Percentiles rank a stretch among this genome's conserved stretches.
Evolutionary conservation across 2,113 vertebrate genomes (phyloP).

Genomic region (Ctenomys sociabilis): DNA sequence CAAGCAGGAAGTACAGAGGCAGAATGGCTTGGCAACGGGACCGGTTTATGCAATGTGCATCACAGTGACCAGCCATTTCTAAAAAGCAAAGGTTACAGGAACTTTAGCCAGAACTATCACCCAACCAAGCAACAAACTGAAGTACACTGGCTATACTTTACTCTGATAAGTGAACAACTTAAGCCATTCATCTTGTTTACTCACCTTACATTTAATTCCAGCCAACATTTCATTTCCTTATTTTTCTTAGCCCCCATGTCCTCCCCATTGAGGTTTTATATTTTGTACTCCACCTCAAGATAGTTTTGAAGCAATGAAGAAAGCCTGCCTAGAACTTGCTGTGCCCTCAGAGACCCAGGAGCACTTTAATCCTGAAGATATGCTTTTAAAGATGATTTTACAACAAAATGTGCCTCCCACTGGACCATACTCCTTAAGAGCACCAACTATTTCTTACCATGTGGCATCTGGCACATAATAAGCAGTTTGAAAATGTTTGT

Average conservation of each 20-base stretch:
- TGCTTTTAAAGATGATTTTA: neutral
- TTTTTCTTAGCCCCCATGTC: neutral
- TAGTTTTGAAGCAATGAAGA: neutral
- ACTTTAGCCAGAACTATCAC: too few relatives aligned
- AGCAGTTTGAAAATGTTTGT: constrained; percentile 24
- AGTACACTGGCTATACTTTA: neutral
- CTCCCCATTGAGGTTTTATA: neutral
- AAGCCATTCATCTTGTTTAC: neutral
- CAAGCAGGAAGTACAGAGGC: too few relatives aligned
- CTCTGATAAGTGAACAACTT: neutral
- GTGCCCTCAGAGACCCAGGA: neutral
- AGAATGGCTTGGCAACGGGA: too few relatives aligned
- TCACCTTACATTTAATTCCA: neutral
- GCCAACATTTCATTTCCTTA: neutral
- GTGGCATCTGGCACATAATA: neutral
- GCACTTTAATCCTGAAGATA: neutral
- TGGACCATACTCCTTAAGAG: neutral
- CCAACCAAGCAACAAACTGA: too few relatives aligned
- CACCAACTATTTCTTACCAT: neutral
- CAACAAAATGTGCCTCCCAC: neutral
- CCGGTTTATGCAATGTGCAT: too few relatives aligned
- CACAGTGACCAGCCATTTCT: too few relatives aligned
- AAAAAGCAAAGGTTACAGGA: too few relatives aligned
- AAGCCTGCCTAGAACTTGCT: neutral
- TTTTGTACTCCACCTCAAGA: neutral